Evolutionary conservation across 2,113 vertebrate genomes (phyloP), one percentile per base, ranked within the genome.

Genomic region (Petromus typicus): DNA sequence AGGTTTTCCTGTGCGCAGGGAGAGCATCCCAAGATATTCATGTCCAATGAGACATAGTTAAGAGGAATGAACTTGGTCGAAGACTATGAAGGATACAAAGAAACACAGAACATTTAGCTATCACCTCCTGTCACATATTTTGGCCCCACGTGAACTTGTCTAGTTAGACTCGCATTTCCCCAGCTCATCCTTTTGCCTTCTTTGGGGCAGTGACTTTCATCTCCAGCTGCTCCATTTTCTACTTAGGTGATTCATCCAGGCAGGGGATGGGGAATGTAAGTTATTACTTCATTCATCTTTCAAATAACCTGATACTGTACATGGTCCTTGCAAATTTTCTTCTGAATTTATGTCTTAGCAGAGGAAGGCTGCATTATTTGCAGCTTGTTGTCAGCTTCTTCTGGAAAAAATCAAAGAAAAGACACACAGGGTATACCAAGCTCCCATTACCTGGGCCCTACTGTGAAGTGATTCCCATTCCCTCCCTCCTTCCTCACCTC

Each of bases 321-420:
- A 93, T 66, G 34, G 17, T 86, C 97, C 97, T 97, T 98, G 80
- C 96, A 92, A 96, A 90, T 54, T 95, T 98, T 98, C 94, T 97
- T 98, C 95, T 97, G 91, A 97, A 97, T 98, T 98, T 98, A 97
- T 86, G 94, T 97, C 97, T 98, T 98, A 98, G 98, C 98, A 97
- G 0, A 0, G 92, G 63, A 64, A 67, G 85, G 89, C 96, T 95
- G 81, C 94, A 96, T 97, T 98, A 97, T 98, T 98, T 97, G 96
- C 71, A 97, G 81, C 73, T 97, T 86, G 57, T 57, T 98, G 98
- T 97, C 97, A 98, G 91, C 81, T 97, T 97, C 86, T 98, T 97
- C 90, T 91, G 81, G 87, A 95, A 94, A n/a, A 98, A 98, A 98
- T 98, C 95, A 97, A 97, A 98, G 94, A 97, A 98, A 98, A 97